phyloP scores from a whole-genome alignment of 2,888 invertebrate genomes.

The Ormyrus nitidulus region DNA sequence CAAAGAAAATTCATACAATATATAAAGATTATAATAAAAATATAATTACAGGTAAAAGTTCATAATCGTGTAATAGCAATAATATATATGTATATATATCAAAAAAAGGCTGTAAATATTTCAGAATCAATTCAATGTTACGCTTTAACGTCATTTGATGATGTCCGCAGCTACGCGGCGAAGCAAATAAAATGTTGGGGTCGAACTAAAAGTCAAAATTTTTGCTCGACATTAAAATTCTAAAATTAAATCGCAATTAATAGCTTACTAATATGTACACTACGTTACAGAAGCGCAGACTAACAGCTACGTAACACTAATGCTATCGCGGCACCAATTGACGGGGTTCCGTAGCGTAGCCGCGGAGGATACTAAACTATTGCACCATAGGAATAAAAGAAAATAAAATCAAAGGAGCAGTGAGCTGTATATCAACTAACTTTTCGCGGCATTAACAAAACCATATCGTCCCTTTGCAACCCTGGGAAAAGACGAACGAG shows the following conservation, averaged over 20 bases:
- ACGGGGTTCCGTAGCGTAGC: background rate
- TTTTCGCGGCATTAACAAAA: slow-evolving; percentile 33
- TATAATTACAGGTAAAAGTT: slow-evolving; percentile 32
- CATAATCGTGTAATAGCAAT: slow-evolving; percentile 35
- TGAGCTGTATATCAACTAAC: slow-evolving; percentile 8
- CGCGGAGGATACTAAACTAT: slow-evolving; percentile 12
- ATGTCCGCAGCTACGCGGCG: slow-evolving; percentile 5
- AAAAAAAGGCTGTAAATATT: slow-evolving; percentile 33
- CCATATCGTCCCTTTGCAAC: background rate
- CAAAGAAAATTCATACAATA: slow-evolving; percentile 24
- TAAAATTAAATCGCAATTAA: slow-evolving; percentile 4
- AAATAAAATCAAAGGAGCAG: background rate
- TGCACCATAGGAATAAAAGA: slow-evolving; percentile 26
- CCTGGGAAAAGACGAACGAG: background rate
- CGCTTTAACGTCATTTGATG: background rate
- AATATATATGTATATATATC: slow-evolving; percentile 20
- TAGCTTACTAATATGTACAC: background rate
- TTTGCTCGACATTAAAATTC: background rate
- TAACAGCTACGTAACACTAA: background rate
- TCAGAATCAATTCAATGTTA: slow-evolving; percentile 15
- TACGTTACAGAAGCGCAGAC: background rate
- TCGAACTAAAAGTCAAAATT: background rate
- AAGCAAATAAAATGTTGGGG: background rate
- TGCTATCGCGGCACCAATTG: background rate
- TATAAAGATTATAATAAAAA: slow-evolving; percentile 34